Base-by-base conservation (phyloP, 2,888 invertebrate species). In the Diadromus collaris region DNA sequence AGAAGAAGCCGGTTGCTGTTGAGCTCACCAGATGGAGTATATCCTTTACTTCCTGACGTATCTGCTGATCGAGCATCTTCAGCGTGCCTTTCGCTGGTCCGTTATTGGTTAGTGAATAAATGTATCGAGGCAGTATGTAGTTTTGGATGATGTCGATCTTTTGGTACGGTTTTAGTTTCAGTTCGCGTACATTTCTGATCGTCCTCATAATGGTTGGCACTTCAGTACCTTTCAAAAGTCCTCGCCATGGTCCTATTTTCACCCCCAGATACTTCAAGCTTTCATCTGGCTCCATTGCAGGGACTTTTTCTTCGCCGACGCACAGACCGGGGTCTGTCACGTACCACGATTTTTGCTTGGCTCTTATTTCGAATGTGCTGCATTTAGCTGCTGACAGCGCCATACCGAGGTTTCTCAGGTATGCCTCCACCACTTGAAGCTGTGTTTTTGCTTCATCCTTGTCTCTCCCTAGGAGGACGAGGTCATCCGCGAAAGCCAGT, bases 401-500 rank as follows among this genome's bases (percentile, higher is more conserved):
- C 84, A 86, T 85, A 0, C 82, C 82, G 0, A 84, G 1, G 0
- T 1, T 1, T 0, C 1, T 6, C 0, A 85, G 27, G 13, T 58
- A 77, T 0, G n/a, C 10, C 0, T 6, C 1, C 0, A 81, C 24
- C 0, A 9, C 10, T 0, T 7, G 0, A 0, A 82, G 1, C 13
- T 84, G 83, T 0, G 19, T 0, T 2, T 68, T 41, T 0, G 82
- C 80, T 6, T 73, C 68, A 0, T 3, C 3, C 0, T 2, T 7
- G 7, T 69, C 21, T 0, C 19, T 32, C 0, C 34, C 82, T 0
- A 85, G 0, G 1, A 82, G 24, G 0, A 83, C 79, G 0, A 83
- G 2, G 10, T 85, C 83, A 46, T 85, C 84, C 0, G 83, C 85
- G 13, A 85, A 85, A 0, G 81, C 83, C 2, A 83, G 6, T 0